phyloP scores from a whole-genome alignment of 2,797 vertebrate species.

The Myotis daubentonii region DNA sequence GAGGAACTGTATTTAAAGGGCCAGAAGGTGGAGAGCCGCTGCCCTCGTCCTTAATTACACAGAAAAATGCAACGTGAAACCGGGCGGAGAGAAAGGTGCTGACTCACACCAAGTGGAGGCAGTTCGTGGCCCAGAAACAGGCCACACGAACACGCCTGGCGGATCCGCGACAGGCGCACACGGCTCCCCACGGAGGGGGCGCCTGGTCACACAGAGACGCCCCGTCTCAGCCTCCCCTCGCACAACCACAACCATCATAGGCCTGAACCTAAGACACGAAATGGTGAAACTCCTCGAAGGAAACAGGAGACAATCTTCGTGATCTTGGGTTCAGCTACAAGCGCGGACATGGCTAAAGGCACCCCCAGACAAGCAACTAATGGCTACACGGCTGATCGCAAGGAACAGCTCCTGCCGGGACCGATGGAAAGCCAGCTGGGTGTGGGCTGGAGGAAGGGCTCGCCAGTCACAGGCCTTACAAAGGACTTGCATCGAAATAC shows the following conservation, averaged over 20 bases:
- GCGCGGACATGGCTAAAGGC: neutral
- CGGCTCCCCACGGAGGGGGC: accelerated
- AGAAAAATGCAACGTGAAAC: neutral
- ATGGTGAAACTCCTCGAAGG: accelerated
- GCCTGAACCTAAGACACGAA: accelerated
- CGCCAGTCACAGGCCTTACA: accelerated
- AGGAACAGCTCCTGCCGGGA: accelerated
- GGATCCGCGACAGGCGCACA: accelerated
- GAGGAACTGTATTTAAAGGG: no score
- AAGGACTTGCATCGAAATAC: accelerated
- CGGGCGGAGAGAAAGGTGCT: accelerated
- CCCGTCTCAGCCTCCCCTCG: accelerated
- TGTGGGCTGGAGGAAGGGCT: accelerated
- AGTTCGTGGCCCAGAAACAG: neutral
- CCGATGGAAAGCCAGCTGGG: accelerated
- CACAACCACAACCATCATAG: accelerated
- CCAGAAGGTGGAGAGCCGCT: no score
- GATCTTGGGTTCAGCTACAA: neutral
- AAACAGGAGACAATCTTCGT: no score
- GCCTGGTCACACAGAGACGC: accelerated
- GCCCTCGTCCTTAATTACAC: neutral
- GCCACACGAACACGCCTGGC: accelerated
- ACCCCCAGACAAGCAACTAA: accelerated
- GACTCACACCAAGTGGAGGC: accelerated
- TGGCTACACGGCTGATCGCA: accelerated